phyloP scores from a whole-genome alignment of 2,113 vertebrate species.

The Melanocharis versteri region DNA sequence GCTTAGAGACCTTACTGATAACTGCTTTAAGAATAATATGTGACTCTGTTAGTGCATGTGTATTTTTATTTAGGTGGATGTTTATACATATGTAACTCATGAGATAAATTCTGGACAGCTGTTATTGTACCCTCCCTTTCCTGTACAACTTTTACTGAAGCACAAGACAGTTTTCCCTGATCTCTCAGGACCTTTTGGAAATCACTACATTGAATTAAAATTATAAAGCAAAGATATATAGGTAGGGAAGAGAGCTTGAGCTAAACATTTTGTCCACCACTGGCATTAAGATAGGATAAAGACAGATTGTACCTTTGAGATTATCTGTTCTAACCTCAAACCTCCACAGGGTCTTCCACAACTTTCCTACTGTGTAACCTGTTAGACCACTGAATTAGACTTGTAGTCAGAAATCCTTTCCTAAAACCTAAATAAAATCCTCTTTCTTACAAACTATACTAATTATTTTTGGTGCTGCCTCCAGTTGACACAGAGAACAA shows the following conservation, averaged over 20 bases:
- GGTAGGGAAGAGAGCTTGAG: background rate
- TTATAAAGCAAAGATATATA: background rate
- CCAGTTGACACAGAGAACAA: background rate
- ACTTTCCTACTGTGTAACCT: background rate
- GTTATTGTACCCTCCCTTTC: slow-evolving; percentile 53
- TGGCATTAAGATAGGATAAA: background rate
- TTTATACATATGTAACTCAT: slow-evolving; percentile 38
- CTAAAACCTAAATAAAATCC: background rate
- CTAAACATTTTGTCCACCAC: background rate
- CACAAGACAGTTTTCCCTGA: background rate
- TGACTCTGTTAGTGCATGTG: background rate
- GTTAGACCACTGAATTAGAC: background rate
- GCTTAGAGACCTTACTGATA: background rate
- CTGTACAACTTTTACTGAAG: slow-evolving; percentile 26
- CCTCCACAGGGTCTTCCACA: background rate
- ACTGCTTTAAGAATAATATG: background rate
- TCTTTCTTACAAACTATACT: background rate
- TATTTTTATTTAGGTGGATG: slow-evolving; percentile 40
- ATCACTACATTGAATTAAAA: background rate
- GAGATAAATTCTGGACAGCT: slow-evolving; percentile 43
- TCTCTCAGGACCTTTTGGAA: background rate
- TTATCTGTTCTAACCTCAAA: background rate
- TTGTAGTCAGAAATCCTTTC: background rate
- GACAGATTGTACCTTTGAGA: background rate
- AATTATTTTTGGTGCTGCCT: background rate